These are phyloP conservation scores for Scolanthus callimorphus DNA, from an alignment of 92 coral and sea anemone genomes.

Conservation along the genomic window DNA sequence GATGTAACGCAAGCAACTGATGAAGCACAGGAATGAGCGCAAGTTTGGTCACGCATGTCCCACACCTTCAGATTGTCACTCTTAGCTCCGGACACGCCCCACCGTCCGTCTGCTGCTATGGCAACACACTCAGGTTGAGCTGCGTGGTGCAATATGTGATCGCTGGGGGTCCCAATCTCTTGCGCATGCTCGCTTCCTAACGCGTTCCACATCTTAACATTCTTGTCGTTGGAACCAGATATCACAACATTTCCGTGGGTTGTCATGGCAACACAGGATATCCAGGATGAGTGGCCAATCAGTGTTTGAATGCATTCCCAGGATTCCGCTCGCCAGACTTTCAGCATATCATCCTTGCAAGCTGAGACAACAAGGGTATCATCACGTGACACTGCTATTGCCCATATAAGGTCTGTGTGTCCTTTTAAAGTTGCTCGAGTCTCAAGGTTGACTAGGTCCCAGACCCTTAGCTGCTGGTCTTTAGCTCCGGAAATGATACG, in stretches of 20 bases:
- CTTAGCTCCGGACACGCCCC: conserved; percentile 79
- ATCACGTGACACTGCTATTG: conserved; percentile 56
- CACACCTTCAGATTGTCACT: conserved; percentile 60
- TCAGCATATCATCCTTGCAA: conserved; percentile 76
- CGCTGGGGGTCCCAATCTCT: conserved; percentile 40
- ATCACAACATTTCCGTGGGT: conserved; percentile 60
- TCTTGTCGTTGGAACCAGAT: conserved; percentile 84
- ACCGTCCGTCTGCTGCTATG: conserved; percentile 63
- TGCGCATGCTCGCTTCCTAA: conserved; percentile 49
- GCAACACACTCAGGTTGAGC: conserved; percentile 78
- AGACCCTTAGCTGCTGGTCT: conserved; percentile 58
- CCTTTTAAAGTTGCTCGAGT: conserved; percentile 69
- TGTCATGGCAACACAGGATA: conserved; percentile 73
- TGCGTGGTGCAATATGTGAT: conserved; percentile 66
- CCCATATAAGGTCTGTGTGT: conserved; percentile 71
- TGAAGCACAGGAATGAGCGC: conserved; percentile 25
- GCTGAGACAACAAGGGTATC: conserved; percentile 75
- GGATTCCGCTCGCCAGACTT: conserved; percentile 66
- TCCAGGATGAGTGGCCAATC: conserved; percentile 88
- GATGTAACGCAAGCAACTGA: conserved; percentile 53
- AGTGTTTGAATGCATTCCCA: conserved; percentile 74
- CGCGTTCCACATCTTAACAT: conserved; percentile 72
- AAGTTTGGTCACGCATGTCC: conserved; percentile 36
- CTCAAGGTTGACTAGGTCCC: conserved; percentile 67
- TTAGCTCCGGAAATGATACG: conserved; percentile 80